These are phyloP conservation scores for Megalurothrips usitatus DNA, from an alignment of 2,888 invertebrate species.

Conservation along the genomic window DNA sequence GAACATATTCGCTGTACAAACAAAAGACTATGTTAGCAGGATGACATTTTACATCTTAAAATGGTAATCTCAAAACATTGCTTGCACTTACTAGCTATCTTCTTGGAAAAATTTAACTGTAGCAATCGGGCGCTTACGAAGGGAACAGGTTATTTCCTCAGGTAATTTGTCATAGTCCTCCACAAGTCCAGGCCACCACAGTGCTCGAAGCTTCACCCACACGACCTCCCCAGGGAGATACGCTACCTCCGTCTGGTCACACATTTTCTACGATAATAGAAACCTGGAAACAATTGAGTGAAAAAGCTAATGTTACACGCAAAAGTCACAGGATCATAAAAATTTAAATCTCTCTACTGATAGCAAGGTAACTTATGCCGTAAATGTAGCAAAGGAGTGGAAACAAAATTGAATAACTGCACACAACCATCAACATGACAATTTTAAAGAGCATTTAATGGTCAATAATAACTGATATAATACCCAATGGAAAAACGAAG, in stretches of 20 bases:
- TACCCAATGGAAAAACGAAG: not conserved
- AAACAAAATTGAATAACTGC: not conserved
- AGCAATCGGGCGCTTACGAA: slow-evolving; percentile 69
- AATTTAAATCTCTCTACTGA: not conserved
- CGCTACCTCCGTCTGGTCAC: slow-evolving; percentile 62
- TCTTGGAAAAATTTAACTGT: slow-evolving; percentile 83
- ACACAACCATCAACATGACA: not conserved
- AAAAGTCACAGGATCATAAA: not conserved
- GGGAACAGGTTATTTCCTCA: slow-evolving; percentile 60
- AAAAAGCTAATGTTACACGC: not conserved
- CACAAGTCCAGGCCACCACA: slow-evolving; percentile 86
- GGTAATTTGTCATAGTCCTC: slow-evolving; percentile 59
- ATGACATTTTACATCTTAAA: not conserved
- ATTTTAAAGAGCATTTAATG: not conserved
- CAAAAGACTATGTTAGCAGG: slow-evolving; percentile 34
- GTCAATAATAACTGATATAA: not conserved
- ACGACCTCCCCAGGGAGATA: slow-evolving; percentile 74
- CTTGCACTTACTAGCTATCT: slow-evolving; percentile 67
- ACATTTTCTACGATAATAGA: slow-evolving; percentile 50
- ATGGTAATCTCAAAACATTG: slow-evolving; percentile 27
- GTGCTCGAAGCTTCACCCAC: slow-evolving; percentile 76
- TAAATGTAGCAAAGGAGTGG: not conserved
- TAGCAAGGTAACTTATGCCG: not conserved
- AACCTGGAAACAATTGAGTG: not conserved
- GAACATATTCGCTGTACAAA: slow-evolving; percentile 72